Evolutionary conservation across 2,888 invertebrate species (phyloP).

Genomic region (Leucoma salicis): DNA sequence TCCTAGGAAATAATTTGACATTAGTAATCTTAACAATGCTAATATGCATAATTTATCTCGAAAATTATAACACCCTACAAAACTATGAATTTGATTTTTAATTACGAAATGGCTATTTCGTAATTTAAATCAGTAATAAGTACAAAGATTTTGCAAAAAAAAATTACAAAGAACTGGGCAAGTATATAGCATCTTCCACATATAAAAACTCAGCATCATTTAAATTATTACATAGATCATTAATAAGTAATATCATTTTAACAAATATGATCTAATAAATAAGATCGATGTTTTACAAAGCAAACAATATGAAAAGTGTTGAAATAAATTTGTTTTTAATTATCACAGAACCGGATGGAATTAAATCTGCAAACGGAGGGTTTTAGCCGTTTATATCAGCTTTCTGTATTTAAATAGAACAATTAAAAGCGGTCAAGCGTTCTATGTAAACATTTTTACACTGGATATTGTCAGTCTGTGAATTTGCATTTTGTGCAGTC

Average conservation of each 20-base stretch:
- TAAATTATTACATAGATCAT: neutral
- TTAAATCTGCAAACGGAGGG: constrained; percentile 49
- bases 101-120: no score
- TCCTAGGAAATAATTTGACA: no score
- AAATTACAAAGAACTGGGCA: no score
- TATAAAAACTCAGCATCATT: no score
- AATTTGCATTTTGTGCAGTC: constrained; percentile 54
- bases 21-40: no score
- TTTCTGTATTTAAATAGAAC: constrained; percentile 55
- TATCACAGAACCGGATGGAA: constrained; percentile 44
- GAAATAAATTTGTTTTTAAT: constrained; percentile 60
- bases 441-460: constrained; percentile 62
- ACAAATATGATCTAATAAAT: neutral
- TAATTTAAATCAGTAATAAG: no score
- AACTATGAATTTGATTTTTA: no score
- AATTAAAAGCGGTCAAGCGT: constrained; percentile 62
- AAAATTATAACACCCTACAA: no score
- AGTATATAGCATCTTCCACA: no score
- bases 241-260: constrained; percentile 10
- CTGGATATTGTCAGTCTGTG: constrained; percentile 42
- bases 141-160: no score
- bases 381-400: constrained; percentile 44
- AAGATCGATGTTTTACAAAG: constrained; percentile 40
- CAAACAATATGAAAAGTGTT: constrained; percentile 39
- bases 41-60: no score